A percentile compares a stretch with the other conserved stretches of the same genome.
These are phyloP conservation scores for Sarcophaga caerulescens DNA, from an alignment of 2,888 invertebrate genomes.

Conservation along the genomic window DNA sequence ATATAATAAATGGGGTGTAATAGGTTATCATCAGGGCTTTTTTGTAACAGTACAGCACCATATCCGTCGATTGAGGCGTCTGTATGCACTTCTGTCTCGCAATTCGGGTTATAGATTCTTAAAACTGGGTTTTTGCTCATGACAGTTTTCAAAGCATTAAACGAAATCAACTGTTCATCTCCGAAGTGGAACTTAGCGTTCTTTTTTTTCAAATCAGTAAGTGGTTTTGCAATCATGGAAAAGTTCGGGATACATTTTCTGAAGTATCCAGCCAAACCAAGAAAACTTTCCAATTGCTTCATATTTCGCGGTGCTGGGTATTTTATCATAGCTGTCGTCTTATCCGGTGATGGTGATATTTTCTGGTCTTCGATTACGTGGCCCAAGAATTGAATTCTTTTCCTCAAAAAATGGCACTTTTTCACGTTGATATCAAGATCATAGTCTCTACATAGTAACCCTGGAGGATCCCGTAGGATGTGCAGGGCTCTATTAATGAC, in stretches of 20 bases:
- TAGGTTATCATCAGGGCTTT: conserved; percentile 47
- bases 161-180: no score
- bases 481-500: no score
- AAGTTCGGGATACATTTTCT: conserved; percentile 34
- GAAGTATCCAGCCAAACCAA: conserved; percentile 62
- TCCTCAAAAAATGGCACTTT: no score
- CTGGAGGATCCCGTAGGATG: conserved; percentile 59
- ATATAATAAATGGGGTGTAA: conserved; percentile 64
- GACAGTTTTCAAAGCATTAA: no score
- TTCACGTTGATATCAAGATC: no score
- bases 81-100: not conserved
- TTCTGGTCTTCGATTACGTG: not conserved
- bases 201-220: no score
- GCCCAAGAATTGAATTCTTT: no score
- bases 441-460: not conserved
- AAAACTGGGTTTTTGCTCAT: no score
- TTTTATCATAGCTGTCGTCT: conserved; percentile 70
- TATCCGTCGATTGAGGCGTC: conserved; percentile 65
- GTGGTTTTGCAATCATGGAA: no score
- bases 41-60: conserved; percentile 62
- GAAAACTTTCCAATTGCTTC: conserved; percentile 72
- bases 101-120: no score
- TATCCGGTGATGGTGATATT: conserved; percentile 69
- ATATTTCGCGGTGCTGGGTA: conserved; percentile 70
- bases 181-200: no score